phyloP scores from a whole-genome alignment of 2,113 vertebrate species.

The Choloepus hoffmanni region DNA sequence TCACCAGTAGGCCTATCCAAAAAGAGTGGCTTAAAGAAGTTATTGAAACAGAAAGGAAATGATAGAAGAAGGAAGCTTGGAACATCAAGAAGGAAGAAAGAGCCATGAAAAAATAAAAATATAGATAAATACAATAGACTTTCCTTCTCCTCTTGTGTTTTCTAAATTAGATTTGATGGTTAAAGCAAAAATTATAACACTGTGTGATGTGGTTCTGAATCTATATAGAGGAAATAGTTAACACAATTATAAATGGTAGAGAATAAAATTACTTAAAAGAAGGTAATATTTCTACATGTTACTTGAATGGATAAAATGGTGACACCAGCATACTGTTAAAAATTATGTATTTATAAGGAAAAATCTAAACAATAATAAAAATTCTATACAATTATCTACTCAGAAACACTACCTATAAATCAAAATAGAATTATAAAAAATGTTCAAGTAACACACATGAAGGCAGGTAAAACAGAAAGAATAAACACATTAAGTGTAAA shows the following conservation, averaged over 20 bases:
- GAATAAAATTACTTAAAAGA: background rate
- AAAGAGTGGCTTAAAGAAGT: background rate
- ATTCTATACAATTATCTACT: background rate
- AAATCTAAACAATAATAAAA: background rate
- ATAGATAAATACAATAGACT: background rate
- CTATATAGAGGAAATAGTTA: background rate
- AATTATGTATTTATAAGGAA: background rate
- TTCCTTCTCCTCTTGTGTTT: background rate
- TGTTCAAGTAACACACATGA: background rate
- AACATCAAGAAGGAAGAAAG: constrained; percentile 9
- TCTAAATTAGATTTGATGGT: background rate
- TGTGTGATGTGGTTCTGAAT: background rate
- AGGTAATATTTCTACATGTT: background rate
- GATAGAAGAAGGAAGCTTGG: background rate
- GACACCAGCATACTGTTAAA: background rate
- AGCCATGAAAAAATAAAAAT: background rate
- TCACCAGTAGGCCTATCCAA: background rate
- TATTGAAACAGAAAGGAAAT: constrained; percentile 33
- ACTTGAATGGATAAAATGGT: background rate
- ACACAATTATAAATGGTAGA: background rate
- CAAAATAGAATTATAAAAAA: background rate
- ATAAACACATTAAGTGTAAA: background rate
- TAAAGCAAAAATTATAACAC: constrained; percentile 7
- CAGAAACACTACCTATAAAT: background rate
- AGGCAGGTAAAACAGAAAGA: background rate